Base-by-base conservation (phyloP, 2,888 invertebrate species). In the Scaptomyza caliginosa region DNA sequence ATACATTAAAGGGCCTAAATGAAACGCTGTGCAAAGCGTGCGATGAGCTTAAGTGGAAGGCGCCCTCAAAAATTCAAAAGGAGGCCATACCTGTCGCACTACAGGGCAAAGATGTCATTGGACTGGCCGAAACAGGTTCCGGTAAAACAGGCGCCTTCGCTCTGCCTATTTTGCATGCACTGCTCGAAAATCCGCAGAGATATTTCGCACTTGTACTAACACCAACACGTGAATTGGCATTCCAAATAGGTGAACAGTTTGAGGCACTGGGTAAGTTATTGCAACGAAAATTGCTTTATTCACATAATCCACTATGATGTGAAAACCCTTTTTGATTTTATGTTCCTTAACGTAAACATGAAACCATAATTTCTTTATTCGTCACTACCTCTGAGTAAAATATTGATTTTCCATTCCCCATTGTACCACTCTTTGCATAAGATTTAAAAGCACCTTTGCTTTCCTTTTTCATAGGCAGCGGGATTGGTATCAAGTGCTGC, bases 241-340 rank as follows among this genome's bases (percentile, higher is more conserved):
- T 98, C 90, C 99, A 99, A 92, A 99, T 99, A 88, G 96, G 97
- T 0, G 99, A 99, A 92, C 99, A 99, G 90, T 98, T 99, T 92
- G 97, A 98, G 91, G 99, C 99, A 3, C 92, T 99, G 65, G 99
- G 96, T 96, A 92, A 92, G 91, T 80, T 32, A 11, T 19, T 1
- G 7, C 8, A 16, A 28, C 17, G 21, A 6, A 1, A 56, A 26
- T 6, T 21, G n/a, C 0, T 19, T 17, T 11, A 8, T 16, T 28
- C 17, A 19, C n/a, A 8, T 8, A 19, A 28, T 19, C n/a, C 39
- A 45, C 89, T 58, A 88, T 88, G 89, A 89, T 90, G 89, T 88
- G 23, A 70, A 81, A 73, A 63, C 64, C 58, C 40, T 57, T 51
- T 78, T 85, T 85, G 87, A 86, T 81, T 78, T 69, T 63, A 69